These are phyloP conservation scores for Boulengeromyrus knoepffleri DNA, from an alignment of 2,113 vertebrate genomes.

Conservation along the genomic window DNA sequence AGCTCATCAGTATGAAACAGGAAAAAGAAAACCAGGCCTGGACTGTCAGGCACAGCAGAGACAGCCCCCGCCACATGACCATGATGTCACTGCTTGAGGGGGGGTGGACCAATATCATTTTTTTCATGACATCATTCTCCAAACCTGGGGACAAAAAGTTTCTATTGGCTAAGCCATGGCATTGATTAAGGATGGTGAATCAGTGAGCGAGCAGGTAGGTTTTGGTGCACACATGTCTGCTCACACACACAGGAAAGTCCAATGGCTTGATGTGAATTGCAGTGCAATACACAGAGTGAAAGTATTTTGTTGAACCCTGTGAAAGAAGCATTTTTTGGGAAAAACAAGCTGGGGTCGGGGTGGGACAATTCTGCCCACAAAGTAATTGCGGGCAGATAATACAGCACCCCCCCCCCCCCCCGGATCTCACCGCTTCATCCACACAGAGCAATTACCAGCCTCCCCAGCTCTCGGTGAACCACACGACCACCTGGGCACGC, in stretches of 20 bases:
- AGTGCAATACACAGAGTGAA: background rate
- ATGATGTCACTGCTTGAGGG: background rate
- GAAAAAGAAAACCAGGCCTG: background rate
- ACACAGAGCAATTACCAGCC: slow-evolving; percentile 2
- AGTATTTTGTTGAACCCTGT: background rate
- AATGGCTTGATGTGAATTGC: background rate
- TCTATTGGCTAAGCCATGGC: background rate
- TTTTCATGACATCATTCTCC: background rate
- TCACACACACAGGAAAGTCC: background rate
- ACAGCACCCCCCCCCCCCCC: background rate
- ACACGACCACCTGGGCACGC: background rate
- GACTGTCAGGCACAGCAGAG: background rate
- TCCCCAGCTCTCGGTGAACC: slow-evolving; percentile 10
- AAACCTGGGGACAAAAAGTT: background rate
- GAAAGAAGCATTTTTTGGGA: background rate
- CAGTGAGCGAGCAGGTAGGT: background rate
- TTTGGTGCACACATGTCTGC: background rate
- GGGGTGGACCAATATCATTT: background rate
- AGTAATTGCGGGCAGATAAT: background rate
- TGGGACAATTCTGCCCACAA: background rate
- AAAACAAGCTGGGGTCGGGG: background rate
- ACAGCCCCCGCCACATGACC: background rate
- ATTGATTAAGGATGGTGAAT: background rate
- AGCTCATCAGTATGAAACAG: background rate
- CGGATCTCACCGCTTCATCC: background rate